Base-by-base conservation (phyloP, 2,113 vertebrate species). In the Psophia crepitans region DNA sequence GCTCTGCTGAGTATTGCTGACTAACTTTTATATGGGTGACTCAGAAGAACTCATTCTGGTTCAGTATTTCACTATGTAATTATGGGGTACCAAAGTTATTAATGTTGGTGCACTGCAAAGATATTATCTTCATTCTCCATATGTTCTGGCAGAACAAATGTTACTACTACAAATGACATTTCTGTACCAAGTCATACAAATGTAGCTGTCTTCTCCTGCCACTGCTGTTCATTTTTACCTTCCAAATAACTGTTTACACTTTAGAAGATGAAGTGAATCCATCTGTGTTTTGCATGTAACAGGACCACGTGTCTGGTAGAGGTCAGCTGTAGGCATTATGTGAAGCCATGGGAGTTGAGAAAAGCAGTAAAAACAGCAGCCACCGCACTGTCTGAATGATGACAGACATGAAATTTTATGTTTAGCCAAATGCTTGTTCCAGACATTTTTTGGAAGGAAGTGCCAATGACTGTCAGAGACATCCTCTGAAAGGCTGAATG, bases 161-260 rank as follows among this genome's bases (percentile, higher is more conserved):
- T 83, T 87, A 85, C 28, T 93, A 58, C 66, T 88, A 51, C 66
- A 85, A 85, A 88, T 73, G 48, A 85, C 71, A 73, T 24, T 93
- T 71, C 75, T 30, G 22, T 86, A 85, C 57, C 23, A 21, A 80
- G 57, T 60, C 80, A 60, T 39, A 44, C n/a, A 83, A 85, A 39
- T 0, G 8, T 58, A 49, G 39, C 22, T 79, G 68, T 89, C 56
- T 88, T 61, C 66, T 92, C 16, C 43, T 56, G 66, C 57, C 28
- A 53, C 57, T 93, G 82, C 66, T 87, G 66, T 88, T 88, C 71
- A 69, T 58, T 95, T 93, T 57, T 84, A 87, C 94, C 68, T 93
- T 90, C 70, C 83, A 93, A 90, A 54, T 69, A 93, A 53, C 66
- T 83, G 92, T 79, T 96, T 79, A 73, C 17, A 12, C 75, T 85